A percentile compares a stretch with the other conserved stretches of the same genome.
Evolutionary conservation across 2,888 invertebrate species (phyloP).

Genomic region (Diachrysia chrysitis): DNA sequence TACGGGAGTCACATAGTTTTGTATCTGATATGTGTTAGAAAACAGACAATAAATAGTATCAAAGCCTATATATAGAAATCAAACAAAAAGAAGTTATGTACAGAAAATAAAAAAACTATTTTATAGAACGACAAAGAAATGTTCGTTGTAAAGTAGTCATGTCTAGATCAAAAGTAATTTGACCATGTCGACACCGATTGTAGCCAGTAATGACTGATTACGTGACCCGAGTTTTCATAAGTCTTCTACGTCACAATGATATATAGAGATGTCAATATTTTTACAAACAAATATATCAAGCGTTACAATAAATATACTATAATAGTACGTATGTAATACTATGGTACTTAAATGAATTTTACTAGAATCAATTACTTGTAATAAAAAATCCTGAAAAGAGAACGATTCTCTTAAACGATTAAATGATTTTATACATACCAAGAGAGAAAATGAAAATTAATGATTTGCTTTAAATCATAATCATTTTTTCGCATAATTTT

Average conservation of each 20-base stretch:
- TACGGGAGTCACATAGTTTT: background rate
- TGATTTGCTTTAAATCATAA: constrained; percentile 37
- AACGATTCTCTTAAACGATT: background rate
- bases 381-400: background rate
- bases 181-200: background rate
- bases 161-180: background rate
- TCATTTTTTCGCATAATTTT: constrained; percentile 36
- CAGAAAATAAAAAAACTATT: background rate
- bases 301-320: too few relatives aligned
- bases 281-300: too few relatives aligned
- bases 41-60: background rate
- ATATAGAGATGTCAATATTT: background rate
- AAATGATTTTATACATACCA: constrained; percentile 36
- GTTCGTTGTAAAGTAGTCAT: background rate
- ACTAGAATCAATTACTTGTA: too few relatives aligned
- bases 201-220: constrained; percentile 1
- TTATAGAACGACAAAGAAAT: background rate
- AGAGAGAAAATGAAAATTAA: constrained; percentile 29
- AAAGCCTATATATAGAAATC: too few relatives aligned
- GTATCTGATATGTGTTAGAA: background rate
- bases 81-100: background rate
- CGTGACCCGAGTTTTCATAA: background rate
- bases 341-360: too few relatives aligned
- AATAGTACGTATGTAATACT: too few relatives aligned
- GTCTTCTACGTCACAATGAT: background rate